Base-by-base conservation (phyloP, 2,797 vertebrate species). In the Sternotherus odoratus region DNA sequence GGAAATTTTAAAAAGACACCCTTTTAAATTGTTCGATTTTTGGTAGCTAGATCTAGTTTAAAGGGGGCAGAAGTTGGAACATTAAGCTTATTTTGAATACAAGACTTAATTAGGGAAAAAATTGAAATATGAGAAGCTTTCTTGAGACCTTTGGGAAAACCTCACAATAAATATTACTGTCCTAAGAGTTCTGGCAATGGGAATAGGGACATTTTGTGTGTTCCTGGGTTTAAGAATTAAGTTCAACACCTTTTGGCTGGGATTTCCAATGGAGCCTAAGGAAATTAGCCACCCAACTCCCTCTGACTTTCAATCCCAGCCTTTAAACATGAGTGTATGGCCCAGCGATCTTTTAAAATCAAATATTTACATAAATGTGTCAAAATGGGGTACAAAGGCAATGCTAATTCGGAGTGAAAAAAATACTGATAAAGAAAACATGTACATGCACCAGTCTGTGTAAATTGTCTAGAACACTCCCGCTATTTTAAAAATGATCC, bases 341-440 rank as follows among this genome's bases (percentile, higher is more conserved):
- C 69, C 46, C 78, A 50, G 8, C 0, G 4, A 48, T 53, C 11
- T 75, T 84, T 21, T 10, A 88, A 79, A 77, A 82, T 83, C 16
- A 91, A 92, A 11, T 28, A 51, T 23, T 28, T 63, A 82, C 23
- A 17, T 80, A 28, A 78, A 90, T 86, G 17, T 23, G 77, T 79
- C 88, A 57, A 87, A 83, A 39, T 53, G 30, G 33, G 48, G 3
- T 69, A 91, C 5, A 84, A 92, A 92, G 94, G 77, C 10, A 16
- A 85, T 43, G 3, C 30, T 46, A 24, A 12, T 91, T 51, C 50
- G 87, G 54, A 88, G 87, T n/a, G 3, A 87, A 91, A 51, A 10
- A 84, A 77, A 57, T 53, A 78, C n/a, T 84, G 16, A 33, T 75
- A 57, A 79, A 92, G 48, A 83, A 97, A 94, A 88, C 5, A 49